A percentile compares a stretch with the other conserved stretches of the same genome.
Conservation (phyloP, 2,113 vertebrate species). For the Mirounga angustirostris region DNA sequence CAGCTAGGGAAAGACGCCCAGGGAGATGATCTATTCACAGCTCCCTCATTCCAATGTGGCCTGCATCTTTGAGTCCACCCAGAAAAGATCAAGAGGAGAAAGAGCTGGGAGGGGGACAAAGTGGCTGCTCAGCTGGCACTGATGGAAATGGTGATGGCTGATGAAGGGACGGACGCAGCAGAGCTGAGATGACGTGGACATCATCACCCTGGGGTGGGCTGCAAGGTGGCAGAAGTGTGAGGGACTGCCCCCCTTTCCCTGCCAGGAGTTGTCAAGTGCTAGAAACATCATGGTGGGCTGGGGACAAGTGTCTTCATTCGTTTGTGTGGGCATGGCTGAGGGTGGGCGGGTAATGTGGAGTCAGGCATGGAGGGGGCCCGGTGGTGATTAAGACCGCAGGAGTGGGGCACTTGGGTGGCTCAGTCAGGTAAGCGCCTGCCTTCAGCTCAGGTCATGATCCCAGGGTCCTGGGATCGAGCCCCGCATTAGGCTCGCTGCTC, state of each 20-base stretch:
- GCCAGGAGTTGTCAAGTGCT: background rate
- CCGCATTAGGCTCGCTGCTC: too few species aligned
- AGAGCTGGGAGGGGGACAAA: background rate
- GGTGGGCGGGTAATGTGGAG: rapidly evolving
- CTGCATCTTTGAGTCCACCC: background rate
- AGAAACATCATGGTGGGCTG: rapidly evolving
- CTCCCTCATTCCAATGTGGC: background rate
- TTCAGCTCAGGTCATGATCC: too few species aligned
- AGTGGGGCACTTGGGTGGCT: too few species aligned
- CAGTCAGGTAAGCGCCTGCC: too few species aligned
- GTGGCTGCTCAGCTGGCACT: background rate
- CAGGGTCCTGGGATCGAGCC: too few species aligned
- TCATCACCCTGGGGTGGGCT: background rate
- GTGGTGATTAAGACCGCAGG: background rate
- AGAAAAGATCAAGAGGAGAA: slow-evolving; percentile 50
- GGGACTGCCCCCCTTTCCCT: background rate
- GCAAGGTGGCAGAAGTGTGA: background rate
- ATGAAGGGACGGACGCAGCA: rapidly evolving
- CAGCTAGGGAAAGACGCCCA: slow-evolving; percentile 53
- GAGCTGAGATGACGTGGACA: rapidly evolving
- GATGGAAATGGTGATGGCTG: background rate
- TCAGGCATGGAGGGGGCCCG: too few species aligned
- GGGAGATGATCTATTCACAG: slow-evolving; percentile 28
- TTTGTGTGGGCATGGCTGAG: background rate
- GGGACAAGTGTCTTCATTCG: background rate